Base-by-base conservation (phyloP, 2,888 invertebrate genomes). In the Andrena minutula region DNA sequence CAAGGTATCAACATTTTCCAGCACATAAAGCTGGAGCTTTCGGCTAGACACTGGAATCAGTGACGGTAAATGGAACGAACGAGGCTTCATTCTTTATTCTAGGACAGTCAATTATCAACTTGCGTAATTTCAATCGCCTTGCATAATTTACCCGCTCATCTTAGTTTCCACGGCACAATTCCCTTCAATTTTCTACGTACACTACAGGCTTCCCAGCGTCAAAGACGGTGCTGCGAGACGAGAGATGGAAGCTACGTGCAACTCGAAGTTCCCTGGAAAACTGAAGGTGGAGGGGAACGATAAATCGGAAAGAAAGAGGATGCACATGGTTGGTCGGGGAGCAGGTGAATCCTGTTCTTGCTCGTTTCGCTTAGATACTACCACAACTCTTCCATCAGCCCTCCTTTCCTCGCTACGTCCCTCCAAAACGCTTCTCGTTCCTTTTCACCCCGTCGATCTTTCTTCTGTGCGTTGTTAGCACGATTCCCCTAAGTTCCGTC, bases 231-330 rank as follows among this genome's bases (percentile, higher is more conserved):
- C 56, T 26, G 10, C 41, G 23, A 32, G 16, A 32, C 28, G 30
- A 35, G 73, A 68, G 41, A 30, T 16, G 41, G 41, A 68, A 60
- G 63, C 41, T 47, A 16, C 12, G 60, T 23, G 26, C 28, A 51
- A 64, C 30, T 74, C 26, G 53, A 63, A 7, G 47, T 7, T n/a
- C 30, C 7, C 20, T 20, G 26, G 41, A 7, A 10, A 32, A 26
- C 20, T 12, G 32, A 30, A n/a, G 47, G 10, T 58, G 41, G 47
- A 47, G 23, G 28, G 23, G 35, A 12, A 56, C 75, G 73, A 81
- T 78, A 85, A 85, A 83, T 85, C 78, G 77, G 60, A 58, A 69
- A 78, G 79, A 32, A 79, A 69, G 49, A 64, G 30, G 66, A 68
- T 58, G 60, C 47, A 64, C 80, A 75, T 28, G 32, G 7, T 66